Evolutionary conservation across 2,113 vertebrate species (phyloP).

Genomic region (Sciurus niger): DNA sequence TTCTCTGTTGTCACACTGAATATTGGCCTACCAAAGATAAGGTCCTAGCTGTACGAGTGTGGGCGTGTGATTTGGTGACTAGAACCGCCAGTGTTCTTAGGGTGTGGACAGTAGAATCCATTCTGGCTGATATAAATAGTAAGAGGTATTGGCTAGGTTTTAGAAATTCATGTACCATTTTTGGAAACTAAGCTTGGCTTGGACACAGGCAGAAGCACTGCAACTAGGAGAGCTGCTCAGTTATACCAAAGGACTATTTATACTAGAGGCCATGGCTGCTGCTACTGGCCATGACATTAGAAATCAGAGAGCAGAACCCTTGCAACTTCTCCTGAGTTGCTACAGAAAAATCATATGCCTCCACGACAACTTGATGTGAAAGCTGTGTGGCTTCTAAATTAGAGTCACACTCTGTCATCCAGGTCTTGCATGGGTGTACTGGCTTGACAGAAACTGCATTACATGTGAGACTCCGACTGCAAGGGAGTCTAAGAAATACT

Average conservation of each 20-base stretch:
- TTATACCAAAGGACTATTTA: neutral
- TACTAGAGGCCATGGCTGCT: neutral
- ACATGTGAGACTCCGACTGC: neutral
- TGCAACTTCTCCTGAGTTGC: neutral
- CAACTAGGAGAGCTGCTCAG: neutral
- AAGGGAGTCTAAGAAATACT: neutral
- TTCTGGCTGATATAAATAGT: neutral
- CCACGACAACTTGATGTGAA: neutral
- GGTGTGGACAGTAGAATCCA: neutral
- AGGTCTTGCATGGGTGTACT: neutral
- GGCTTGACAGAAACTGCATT: neutral
- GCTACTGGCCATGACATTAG: neutral
- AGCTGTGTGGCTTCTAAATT: neutral
- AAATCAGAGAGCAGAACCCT: neutral
- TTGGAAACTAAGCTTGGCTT: neutral
- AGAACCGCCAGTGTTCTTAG: neutral
- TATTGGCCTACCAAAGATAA: neutral
- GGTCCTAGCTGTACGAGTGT: neutral
- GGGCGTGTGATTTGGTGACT: neutral
- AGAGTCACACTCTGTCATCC: neutral
- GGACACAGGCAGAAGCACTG: neutral
- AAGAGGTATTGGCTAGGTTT: neutral
- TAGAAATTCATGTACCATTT: neutral
- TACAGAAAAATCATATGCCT: neutral
- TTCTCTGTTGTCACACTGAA: neutral